Evolutionary conservation across 1,140 invertebrate genomes (phyloP), one percentile per base, ranked within the genome.

Genomic region (Gerris buenoi): DNA sequence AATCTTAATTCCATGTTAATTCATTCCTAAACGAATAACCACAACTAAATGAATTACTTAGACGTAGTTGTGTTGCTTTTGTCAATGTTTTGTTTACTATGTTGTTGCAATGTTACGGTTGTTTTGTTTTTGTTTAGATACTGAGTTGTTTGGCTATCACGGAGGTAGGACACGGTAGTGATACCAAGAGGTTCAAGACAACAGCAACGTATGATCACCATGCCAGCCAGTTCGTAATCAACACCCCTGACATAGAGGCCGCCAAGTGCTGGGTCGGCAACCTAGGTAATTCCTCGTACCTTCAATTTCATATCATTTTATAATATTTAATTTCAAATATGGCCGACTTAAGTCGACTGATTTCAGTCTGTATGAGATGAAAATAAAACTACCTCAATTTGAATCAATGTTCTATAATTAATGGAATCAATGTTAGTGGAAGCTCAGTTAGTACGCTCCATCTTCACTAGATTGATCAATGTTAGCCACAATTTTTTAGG

Each of bases 261-360:
- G 90, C 91, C 59, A 98, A 98, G 82, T 94, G 91, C 77, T 98
- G 94, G 94, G 83, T 88, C 72, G 93, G 91, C 71, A 90, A 90
- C 79, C 80, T 95, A 78, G 90, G 91, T 85, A 82, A 78, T 67
- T 69, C 62, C 1, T 27, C 25, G n/a, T n/a, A n/a, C n/a, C n/a
- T n/a, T n/a, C n/a, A n/a, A n/a, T n/a, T n/a, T n/a, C n/a, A n/a
- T n/a, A n/a, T n/a, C n/a, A n/a, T n/a, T n/a, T n/a, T n/a, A n/a
- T n/a, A n/a, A n/a, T n/a, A n/a, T n/a, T n/a, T n/a, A n/a, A n/a
- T n/a, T n/a, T n/a, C n/a, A n/a, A n/a, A n/a, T n/a, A n/a, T n/a
- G n/a, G n/a, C n/a, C n/a, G n/a, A n/a, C n/a, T n/a, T n/a, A n/a
- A n/a, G n/a, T n/a, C n/a, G n/a, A n/a, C n/a, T n/a, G n/a, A n/a